Conservation (phyloP, 1,140 invertebrate genomes). For the Battus philenor region DNA sequence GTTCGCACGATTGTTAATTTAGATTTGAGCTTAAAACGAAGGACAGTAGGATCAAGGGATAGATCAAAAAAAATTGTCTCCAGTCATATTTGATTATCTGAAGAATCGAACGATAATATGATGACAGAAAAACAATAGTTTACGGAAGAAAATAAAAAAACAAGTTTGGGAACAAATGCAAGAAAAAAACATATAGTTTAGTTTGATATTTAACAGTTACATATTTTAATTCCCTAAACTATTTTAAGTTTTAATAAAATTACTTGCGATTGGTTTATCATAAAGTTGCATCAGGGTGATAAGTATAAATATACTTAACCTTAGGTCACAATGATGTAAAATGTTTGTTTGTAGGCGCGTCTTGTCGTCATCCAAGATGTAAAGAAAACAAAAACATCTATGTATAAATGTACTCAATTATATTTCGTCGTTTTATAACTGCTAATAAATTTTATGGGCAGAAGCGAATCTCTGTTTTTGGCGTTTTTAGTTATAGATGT, state of each 20-base stretch:
- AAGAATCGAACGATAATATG: neutral
- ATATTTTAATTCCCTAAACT: neutral
- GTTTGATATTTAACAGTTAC: neutral
- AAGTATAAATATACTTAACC: conserved; percentile 28
- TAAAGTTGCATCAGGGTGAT: conserved; percentile 27
- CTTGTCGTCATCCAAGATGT: conserved; percentile 9
- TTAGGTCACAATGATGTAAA: conserved; percentile 36
- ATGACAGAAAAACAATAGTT: too few relatives aligned
- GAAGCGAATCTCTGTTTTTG: too few relatives aligned
- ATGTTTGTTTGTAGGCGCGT: conserved; percentile 29
- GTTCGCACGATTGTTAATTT: too few relatives aligned
- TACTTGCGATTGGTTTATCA: neutral
- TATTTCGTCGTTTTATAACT: neutral
- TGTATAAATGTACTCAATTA: neutral
- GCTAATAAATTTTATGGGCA: too few relatives aligned
- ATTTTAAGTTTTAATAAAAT: neutral
- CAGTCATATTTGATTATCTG: neutral
- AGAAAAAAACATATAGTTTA: neutral
- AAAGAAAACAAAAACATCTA: conserved; percentile 13
- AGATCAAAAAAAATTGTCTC: too few relatives aligned
- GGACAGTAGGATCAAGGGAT: too few relatives aligned
- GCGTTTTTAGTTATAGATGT: too few relatives aligned
- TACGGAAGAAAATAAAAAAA: too few relatives aligned
- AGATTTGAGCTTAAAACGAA: too few relatives aligned
- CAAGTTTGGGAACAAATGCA: too few relatives aligned